phyloP scores from a whole-genome alignment of 2,797 vertebrate genomes.

The Calcarius lapponicus region DNA sequence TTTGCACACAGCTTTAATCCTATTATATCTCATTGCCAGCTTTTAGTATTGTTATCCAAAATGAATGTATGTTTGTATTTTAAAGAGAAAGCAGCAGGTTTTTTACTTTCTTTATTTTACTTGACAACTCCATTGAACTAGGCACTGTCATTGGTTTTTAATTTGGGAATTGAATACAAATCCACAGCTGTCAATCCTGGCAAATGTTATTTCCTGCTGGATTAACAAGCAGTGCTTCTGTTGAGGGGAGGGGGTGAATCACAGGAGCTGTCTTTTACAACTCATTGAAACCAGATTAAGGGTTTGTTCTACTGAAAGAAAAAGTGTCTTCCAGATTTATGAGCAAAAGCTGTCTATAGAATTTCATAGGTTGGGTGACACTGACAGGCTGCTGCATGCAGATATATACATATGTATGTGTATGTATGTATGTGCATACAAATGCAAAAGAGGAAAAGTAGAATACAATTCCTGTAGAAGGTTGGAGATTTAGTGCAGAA shows the following conservation, averaged over 20 bases:
- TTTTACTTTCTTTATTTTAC: conserved; percentile 28
- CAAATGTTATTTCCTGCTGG: conserved; percentile 81
- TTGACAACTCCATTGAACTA: conserved; percentile 62
- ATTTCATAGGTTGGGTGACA: conserved; percentile 12
- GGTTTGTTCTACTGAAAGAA: conserved; percentile 43
- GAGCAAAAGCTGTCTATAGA: conserved; percentile 33
- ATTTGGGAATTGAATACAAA: conserved; percentile 68
- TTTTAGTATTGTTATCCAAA: conserved; percentile 36
- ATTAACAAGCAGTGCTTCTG: conserved; percentile 72
- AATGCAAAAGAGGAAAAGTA: neutral
- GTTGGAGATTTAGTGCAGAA: neutral
- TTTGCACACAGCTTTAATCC: conserved; percentile 31
- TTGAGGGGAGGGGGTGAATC: conserved; percentile 60
- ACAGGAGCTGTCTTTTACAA: conserved; percentile 49
- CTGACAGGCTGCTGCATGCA: neutral
- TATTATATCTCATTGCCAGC: conserved; percentile 8
- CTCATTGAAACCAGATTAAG: conserved; percentile 57
- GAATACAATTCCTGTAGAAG: neutral
- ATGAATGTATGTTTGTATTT: conserved; percentile 42
- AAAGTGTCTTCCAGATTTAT: conserved; percentile 34
- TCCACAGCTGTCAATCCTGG: conserved; percentile 79
- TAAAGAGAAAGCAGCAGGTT: conserved; percentile 19
- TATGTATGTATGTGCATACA: neutral
- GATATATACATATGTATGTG: neutral
- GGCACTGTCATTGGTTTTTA: conserved; percentile 58